Percentiles rank a stretch among this genome's conserved stretches.
Evolutionary conservation across 1,140 invertebrate genomes (phyloP).

Genomic region (Pentalonia nigronervosa): DNA sequence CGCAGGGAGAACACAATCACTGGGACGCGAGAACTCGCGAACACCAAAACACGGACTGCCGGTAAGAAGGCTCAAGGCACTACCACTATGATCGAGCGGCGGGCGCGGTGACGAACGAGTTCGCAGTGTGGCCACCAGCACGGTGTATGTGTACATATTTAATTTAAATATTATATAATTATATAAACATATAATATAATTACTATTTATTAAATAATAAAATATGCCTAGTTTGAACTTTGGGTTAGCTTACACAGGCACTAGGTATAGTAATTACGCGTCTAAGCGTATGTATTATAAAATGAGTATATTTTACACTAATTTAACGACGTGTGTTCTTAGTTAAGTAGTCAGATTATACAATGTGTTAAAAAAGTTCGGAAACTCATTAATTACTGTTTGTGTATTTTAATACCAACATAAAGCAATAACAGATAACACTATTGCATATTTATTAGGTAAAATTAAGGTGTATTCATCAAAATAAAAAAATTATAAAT

Average conservation of each 20-base stretch:
- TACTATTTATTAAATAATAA: not conserved
- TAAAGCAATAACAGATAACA: too few relatives aligned
- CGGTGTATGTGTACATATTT: not conserved
- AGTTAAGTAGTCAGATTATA: too few relatives aligned
- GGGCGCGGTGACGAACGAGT: not conserved
- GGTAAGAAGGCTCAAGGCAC: not conserved
- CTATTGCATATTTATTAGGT: too few relatives aligned
- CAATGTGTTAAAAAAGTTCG: too few relatives aligned
- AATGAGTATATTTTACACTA: not conserved
- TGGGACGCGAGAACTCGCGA: not conserved
- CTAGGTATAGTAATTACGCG: not conserved
- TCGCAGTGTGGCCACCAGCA: not conserved
- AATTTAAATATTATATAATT: not conserved
- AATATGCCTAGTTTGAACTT: not conserved
- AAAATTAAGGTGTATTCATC: too few relatives aligned
- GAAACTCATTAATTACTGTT: too few relatives aligned
- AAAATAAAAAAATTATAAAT: too few relatives aligned
- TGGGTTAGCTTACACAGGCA: not conserved
- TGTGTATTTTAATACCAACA: too few relatives aligned
- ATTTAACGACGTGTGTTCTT: not conserved
- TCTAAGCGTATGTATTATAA: not conserved
- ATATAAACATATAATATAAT: not conserved
- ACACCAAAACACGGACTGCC: slow-evolving; percentile 24
- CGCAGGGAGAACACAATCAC: not conserved
- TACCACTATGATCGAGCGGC: not conserved